Evolutionary conservation across 2,888 invertebrate genomes (phyloP).

Genomic region (Rutpela maculata): DNA sequence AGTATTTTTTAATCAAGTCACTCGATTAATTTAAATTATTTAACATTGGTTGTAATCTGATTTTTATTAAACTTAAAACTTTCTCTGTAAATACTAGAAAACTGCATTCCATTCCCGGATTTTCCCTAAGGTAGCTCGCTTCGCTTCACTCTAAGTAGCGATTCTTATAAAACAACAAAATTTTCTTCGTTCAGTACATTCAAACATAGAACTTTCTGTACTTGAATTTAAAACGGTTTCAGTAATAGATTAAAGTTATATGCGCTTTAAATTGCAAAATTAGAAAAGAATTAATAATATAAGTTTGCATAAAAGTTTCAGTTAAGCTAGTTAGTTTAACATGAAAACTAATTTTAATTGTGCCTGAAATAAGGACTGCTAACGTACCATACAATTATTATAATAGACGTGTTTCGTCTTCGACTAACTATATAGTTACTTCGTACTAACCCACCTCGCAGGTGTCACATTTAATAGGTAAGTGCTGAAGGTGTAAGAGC

Average conservation of each 20-base stretch:
- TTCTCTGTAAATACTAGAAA: too few relatives aligned
- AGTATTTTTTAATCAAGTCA: too few relatives aligned
- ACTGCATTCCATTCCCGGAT: too few relatives aligned
- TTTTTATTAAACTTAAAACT: too few relatives aligned
- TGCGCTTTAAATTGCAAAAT: not conserved
- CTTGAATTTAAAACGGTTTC: not conserved
- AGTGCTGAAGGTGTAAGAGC: conserved; percentile 2
- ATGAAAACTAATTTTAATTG: not conserved
- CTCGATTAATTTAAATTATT: too few relatives aligned
- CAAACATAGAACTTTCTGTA: too few relatives aligned
- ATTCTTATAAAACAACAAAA: too few relatives aligned
- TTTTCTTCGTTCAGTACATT: too few relatives aligned
- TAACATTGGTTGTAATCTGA: too few relatives aligned
- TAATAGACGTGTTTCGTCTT: not conserved
- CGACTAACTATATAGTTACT: not conserved
- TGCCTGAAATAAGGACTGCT: not conserved
- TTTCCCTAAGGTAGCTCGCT: too few relatives aligned
- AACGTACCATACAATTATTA: not conserved
- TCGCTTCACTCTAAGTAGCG: too few relatives aligned
- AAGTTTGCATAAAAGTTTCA: not conserved
- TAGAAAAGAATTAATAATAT: not conserved
- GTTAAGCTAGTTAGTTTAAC: not conserved
- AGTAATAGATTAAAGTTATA: not conserved
- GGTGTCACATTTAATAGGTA: conserved; percentile 2
- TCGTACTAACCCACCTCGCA: not conserved